Evolutionary conservation across 2,113 vertebrate genomes (phyloP), one percentile per base, ranked within the genome.

Genomic region (Eulacestoma nigropectus): DNA sequence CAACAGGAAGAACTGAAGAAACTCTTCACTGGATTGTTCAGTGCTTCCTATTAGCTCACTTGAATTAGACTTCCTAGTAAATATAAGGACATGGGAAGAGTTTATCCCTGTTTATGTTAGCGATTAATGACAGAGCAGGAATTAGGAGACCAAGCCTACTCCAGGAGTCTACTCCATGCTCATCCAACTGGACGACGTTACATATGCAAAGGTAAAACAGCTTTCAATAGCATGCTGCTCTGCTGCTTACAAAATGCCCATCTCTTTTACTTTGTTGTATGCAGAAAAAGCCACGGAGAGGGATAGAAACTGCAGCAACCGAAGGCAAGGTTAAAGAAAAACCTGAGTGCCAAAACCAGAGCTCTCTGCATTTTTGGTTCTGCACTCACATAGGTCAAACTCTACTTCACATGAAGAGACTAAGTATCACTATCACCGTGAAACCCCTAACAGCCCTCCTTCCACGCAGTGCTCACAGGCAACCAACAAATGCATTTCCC

Each of bases 21-120:
- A 96, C 88, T 93, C 92, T 90, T 93, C 79, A 78, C 95, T 94
- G 70, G 62, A 90, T 94, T 93, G 82, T 92, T 90, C 63, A 53
- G 19, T 60, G 72, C 32, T 86, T 91, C 90, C 87, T 90, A 93
- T 92, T 81, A 93, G 90, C 64, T 78, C 76, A 64, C 56, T 74
- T 77, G 30, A 96, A 80, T 72, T 64, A 80, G 72, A 90, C 29
- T 47, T 93, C 84, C 70, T 80, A 80, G 50, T 57, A 87, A 94
- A 83, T 46, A 78, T 2, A 56, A 41, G 16, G 53, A 70, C 20
- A 46, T 0, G 3, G 44, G 23, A 64, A 87, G 13, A 65, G 20
- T 83, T 89, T 63, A 78, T 78, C 42, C 72, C 72, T 19, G 35
- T 1, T 47, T 74, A 72, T 26, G 29, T 7, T 25, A 39, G 15